phyloP scores from a whole-genome alignment of 2,888 invertebrate species.

The Lasius fuliginosus region DNA sequence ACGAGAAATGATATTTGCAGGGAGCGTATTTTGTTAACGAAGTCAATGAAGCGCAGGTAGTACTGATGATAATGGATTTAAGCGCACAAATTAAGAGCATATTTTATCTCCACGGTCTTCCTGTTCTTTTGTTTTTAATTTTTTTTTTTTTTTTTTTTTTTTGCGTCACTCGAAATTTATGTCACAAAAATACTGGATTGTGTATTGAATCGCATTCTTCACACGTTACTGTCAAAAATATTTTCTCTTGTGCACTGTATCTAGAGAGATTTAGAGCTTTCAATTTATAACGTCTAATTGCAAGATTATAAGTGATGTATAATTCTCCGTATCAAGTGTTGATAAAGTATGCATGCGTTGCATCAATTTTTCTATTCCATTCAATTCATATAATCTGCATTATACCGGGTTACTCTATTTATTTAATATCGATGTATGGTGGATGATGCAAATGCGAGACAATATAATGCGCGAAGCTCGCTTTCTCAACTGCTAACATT shows the following conservation, averaged over 20 bases:
- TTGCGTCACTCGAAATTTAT: background rate
- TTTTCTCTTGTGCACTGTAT: background rate
- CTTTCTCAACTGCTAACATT: conserved; percentile 13
- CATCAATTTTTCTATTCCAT: background rate
- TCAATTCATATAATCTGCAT: conserved; percentile 28
- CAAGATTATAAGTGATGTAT: background rate
- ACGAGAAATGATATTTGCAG: conserved; percentile 22
- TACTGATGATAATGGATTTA: conserved; percentile 5
- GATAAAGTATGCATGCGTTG: background rate
- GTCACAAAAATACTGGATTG: background rate
- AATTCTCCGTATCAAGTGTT: background rate
- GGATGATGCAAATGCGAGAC: conserved; percentile 9
- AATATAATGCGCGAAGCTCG: conserved; percentile 15
- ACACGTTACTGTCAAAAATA: background rate
- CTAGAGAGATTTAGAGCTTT: conserved; percentile 2
- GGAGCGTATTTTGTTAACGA: conserved; percentile 22
- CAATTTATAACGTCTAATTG: background rate
- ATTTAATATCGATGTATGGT: background rate
- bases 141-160: background rate
- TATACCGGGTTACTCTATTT: conserved; percentile 5
- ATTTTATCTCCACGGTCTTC: background rate
- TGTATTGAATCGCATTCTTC: background rate
- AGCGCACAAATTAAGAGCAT: background rate
- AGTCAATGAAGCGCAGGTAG: conserved; percentile 2
- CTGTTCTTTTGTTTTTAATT: background rate